phyloP scores from a whole-genome alignment of 2,797 vertebrate species.

The Sarcoramphus papa region DNA sequence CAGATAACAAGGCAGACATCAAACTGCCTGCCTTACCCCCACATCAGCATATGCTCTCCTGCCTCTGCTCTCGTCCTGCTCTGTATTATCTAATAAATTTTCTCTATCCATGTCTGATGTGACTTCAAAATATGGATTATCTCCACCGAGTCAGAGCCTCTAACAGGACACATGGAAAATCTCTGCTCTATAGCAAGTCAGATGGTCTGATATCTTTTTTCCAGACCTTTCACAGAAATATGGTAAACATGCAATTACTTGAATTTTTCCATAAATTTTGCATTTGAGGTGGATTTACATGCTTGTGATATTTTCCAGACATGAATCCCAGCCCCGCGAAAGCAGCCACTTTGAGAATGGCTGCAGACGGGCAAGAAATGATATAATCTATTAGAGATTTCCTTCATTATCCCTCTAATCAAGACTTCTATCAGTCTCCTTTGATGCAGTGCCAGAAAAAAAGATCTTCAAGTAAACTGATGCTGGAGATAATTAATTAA shows the following conservation, averaged over 20 bases:
- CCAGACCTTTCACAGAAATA: conserved; percentile 53
- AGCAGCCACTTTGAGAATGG: conserved; percentile 45
- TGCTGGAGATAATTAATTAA: conserved; percentile 73
- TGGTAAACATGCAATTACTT: conserved; percentile 63
- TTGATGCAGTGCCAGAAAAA: conserved; percentile 63
- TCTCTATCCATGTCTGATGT: not conserved
- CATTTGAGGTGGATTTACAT: conserved; percentile 55
- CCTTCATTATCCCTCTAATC: conserved; percentile 72
- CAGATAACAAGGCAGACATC: not conserved
- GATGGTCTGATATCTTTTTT: conserved; percentile 18
- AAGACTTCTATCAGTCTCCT: conserved; percentile 68
- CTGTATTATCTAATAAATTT: not conserved
- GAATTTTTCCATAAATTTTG: conserved; percentile 59
- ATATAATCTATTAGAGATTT: conserved; percentile 71
- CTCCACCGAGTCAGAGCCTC: not conserved
- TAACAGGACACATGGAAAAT: not conserved
- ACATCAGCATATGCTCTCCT: not conserved
- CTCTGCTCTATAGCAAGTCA: not conserved
- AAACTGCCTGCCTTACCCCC: not conserved
- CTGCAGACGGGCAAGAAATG: conserved; percentile 61
- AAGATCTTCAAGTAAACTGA: conserved; percentile 70
- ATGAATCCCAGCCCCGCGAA: not conserved
- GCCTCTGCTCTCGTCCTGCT: not conserved
- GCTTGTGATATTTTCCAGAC: conserved; percentile 55
- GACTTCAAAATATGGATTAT: not conserved